These are phyloP conservation scores for Drosophila hawaiiensis DNA, from an alignment of 2,888 invertebrate genomes.

Conservation along the genomic window DNA sequence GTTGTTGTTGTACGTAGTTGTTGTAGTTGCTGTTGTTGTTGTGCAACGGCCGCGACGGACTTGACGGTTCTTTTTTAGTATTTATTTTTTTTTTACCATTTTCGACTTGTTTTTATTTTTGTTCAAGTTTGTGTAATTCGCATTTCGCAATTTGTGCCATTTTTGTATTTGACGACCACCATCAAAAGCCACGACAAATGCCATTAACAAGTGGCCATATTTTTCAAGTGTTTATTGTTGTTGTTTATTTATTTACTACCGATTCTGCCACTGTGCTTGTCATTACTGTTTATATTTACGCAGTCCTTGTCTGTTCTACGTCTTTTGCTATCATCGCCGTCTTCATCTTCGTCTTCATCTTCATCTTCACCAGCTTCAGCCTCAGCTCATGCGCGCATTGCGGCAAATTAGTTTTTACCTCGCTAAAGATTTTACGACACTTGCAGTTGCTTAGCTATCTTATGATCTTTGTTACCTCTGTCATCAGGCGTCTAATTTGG, in stretches of 20 bases:
- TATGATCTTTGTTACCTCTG: background rate
- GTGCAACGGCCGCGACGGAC: conserved; percentile 40
- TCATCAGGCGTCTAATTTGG: too few species aligned
- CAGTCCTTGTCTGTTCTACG: conserved; percentile 25
- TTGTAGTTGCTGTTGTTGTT: conserved; percentile 10
- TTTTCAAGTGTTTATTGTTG: conserved; percentile 8
- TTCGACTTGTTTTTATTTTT: conserved; percentile 33
- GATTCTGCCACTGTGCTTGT: background rate
- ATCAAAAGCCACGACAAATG: conserved; percentile 18
- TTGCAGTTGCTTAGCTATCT: background rate
- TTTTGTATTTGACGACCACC: conserved; percentile 28
- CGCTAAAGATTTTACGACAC: background rate
- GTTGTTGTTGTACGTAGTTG: conserved; percentile 4
- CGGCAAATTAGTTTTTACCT: conserved; percentile 29
- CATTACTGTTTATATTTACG: conserved; percentile 6
- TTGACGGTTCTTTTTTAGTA: conserved; percentile 51
- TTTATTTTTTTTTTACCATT: conserved; percentile 35
- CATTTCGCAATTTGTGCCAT: conserved; percentile 56
- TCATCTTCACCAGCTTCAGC: conserved; percentile 3
- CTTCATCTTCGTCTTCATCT: background rate
- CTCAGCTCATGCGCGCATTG: conserved; percentile 37
- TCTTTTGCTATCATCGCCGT: conserved; percentile 10
- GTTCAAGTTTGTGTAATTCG: conserved; percentile 26
- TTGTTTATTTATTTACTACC: background rate
- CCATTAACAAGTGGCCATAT: conserved; percentile 31